phyloP scores from a whole-genome alignment of 2,888 invertebrate genomes.

The Aspidiotus destructor region DNA sequence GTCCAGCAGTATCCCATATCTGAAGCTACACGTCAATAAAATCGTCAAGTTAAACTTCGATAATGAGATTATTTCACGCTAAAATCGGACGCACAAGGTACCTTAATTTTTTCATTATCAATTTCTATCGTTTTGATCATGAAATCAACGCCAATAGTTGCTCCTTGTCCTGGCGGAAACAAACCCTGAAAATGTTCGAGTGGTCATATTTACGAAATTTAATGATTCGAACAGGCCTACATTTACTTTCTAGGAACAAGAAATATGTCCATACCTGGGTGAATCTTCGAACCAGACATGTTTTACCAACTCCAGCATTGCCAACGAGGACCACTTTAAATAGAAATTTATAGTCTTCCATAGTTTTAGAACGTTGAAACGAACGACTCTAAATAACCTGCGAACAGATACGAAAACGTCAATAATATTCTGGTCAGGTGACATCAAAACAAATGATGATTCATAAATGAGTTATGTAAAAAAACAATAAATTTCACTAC shows the following conservation, averaged over 20 bases:
- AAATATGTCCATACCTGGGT: slow-evolving; percentile 58
- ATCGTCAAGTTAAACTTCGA: slow-evolving; percentile 7
- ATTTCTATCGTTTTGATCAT: slow-evolving; percentile 99
- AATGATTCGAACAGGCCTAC: too few species aligned
- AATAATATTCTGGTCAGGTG: too few species aligned
- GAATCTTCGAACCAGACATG: slow-evolving; percentile 90
- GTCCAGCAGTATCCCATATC: slow-evolving; percentile 99
- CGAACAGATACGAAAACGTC: too few species aligned
- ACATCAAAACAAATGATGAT: too few species aligned
- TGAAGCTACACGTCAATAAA: slow-evolving; percentile 62
- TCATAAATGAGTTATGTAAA: too few species aligned
- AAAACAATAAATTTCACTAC: too few species aligned
- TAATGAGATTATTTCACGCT: background rate
- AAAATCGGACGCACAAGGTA: slow-evolving; percentile 41
- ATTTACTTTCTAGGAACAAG: too few species aligned
- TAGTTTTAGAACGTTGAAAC: slow-evolving; percentile 41
- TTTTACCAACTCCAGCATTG: slow-evolving; percentile 97
- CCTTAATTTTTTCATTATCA: slow-evolving; percentile 88
- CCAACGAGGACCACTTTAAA: slow-evolving; percentile 98
- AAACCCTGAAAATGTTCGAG: slow-evolving; percentile 74
- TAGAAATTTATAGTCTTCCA: slow-evolving; percentile 98
- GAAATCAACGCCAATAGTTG: slow-evolving; percentile 97
- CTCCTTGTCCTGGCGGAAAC: slow-evolving; percentile 96
- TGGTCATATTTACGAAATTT: too few species aligned
- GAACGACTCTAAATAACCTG: too few species aligned